These are phyloP conservation scores for Andricus curvator DNA, from an alignment of 2,888 invertebrate species.

Conservation along the genomic window DNA sequence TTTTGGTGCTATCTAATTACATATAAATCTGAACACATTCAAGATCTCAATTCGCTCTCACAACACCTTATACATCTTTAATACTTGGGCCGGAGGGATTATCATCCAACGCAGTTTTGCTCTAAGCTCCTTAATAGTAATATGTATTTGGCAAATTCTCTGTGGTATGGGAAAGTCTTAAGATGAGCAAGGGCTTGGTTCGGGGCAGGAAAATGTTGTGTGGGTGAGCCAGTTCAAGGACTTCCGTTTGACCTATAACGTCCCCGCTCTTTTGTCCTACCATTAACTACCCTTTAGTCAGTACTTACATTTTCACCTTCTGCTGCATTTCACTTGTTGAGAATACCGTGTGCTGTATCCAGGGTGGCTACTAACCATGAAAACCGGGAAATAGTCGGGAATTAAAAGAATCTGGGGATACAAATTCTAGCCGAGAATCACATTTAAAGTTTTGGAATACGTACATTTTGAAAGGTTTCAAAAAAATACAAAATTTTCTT, in stretches of 20 bases:
- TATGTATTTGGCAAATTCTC: constrained; percentile 14
- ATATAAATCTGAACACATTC: not conserved
- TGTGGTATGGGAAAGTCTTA: constrained; percentile 20
- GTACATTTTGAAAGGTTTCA: too few relatives aligned
- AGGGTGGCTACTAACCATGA: too few relatives aligned
- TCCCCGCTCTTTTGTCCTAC: constrained; percentile 19
- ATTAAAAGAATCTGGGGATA: too few relatives aligned
- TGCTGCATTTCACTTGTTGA: not conserved
- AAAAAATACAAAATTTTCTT: too few relatives aligned
- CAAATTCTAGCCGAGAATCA: too few relatives aligned
- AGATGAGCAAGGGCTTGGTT: constrained; percentile 28
- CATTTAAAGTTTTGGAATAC: too few relatives aligned
- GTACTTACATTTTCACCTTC: not conserved
- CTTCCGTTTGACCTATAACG: constrained; percentile 26
- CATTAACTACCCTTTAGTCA: constrained; percentile 12
- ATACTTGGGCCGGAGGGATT: not conserved
- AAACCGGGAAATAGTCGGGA: too few relatives aligned
- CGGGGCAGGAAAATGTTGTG: constrained; percentile 10
- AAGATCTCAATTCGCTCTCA: not conserved
- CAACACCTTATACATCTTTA: not conserved
- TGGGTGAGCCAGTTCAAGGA: constrained; percentile 35
- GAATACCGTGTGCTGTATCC: too few relatives aligned
- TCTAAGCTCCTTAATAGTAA: not conserved
- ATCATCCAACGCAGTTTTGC: too few relatives aligned
- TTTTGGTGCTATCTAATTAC: too few relatives aligned